Conservation (phyloP, 2,797 vertebrate genomes). For the Rhabdomys pumilio region DNA sequence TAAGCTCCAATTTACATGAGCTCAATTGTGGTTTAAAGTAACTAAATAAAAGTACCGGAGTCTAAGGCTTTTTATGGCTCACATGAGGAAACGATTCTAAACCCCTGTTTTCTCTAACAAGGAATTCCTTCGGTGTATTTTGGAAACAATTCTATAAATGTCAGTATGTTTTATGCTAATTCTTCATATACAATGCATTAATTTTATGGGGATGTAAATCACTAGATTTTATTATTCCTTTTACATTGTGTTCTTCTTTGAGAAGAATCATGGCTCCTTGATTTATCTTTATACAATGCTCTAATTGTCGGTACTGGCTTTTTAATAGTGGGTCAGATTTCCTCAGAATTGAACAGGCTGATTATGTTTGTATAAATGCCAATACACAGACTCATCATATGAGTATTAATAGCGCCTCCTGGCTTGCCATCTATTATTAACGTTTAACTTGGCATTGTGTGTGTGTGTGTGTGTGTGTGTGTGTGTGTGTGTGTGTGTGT, state of each 20-base stretch:
- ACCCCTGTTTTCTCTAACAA: constrained; percentile 85
- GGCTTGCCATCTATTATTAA: not conserved
- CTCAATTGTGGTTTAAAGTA: constrained; percentile 83
- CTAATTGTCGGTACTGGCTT: constrained; percentile 70
- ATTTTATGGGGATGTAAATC: constrained; percentile 89
- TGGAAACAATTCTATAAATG: constrained; percentile 87
- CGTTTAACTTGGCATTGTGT: not conserved
- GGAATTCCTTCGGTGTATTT: constrained; percentile 81
- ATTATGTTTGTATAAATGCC: constrained; percentile 65
- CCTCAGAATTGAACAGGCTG: constrained; percentile 11
- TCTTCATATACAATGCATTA: constrained; percentile 86
- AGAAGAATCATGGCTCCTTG: constrained; percentile 80
- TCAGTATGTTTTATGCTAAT: constrained; percentile 87
- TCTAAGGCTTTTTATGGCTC: constrained; percentile 83
- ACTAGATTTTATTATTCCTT: constrained; percentile 87
- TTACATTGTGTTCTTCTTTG: constrained; percentile 76
- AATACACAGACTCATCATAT: not conserved
- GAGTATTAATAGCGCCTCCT: not conserved
- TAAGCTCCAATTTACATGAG: constrained; percentile 85
- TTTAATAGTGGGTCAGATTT: constrained; percentile 74
- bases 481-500: not conserved
- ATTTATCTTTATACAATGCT: constrained; percentile 78
- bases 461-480: not conserved
- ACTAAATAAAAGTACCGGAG: constrained; percentile 82
- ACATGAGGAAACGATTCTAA: constrained; percentile 86